Evolutionary conservation across 1,140 invertebrate species (phyloP).

Genomic region (Bombus pyrosoma): DNA sequence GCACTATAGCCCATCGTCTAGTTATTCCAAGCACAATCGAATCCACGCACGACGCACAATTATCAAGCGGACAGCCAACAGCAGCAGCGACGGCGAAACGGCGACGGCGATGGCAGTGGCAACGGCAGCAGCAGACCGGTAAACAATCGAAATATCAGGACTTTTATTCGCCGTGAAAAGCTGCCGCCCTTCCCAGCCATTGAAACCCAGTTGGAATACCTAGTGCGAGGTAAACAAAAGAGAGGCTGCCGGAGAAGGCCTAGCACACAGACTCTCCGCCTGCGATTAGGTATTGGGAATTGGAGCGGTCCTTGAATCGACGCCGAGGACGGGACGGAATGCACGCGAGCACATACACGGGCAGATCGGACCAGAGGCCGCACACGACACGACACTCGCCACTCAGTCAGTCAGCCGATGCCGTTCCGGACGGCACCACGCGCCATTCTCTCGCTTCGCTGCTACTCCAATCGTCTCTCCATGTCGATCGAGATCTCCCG

Average conservation of each 20-base stretch:
- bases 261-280: too few species aligned
- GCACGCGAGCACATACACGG: background rate
- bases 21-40: background rate
- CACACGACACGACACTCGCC: conserved; percentile 55
- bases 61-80: too few species aligned
- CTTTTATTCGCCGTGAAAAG: conserved; percentile 28
- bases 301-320: conserved; percentile 43
- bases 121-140: background rate
- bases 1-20: background rate
- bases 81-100: too few species aligned
- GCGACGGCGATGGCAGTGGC: background rate
- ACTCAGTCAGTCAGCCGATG: conserved; percentile 71
- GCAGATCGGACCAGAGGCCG: background rate
- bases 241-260: background rate
- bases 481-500: background rate
- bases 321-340: conserved; percentile 18
- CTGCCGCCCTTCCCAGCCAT: background rate
- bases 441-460: conserved; percentile 11
- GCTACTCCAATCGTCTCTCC: conserved; percentile 36
- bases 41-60: background rate
- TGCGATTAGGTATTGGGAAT: conserved; percentile 34
- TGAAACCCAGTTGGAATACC: background rate
- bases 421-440: conserved; percentile 63
- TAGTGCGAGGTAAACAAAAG: conserved; percentile 16
- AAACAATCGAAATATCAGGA: conserved; percentile 48